Percentiles rank a stretch among this genome's conserved stretches.
Evolutionary conservation across 2,888 invertebrate genomes (phyloP).

Genomic region (Tiliacea citrago): DNA sequence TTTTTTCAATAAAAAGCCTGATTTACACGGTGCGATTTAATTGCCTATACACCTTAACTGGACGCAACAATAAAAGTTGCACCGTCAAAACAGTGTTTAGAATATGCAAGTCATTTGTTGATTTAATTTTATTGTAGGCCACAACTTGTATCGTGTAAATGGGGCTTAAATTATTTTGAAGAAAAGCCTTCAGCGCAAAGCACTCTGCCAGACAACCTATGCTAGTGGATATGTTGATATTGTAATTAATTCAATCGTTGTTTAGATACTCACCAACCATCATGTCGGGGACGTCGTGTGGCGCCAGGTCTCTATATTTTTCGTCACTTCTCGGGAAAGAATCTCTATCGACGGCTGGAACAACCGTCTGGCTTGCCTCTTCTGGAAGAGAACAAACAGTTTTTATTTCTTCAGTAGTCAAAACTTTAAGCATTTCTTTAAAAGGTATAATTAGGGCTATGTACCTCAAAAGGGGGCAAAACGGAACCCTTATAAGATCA

Average conservation of each 20-base stretch:
- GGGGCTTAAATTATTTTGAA: not conserved
- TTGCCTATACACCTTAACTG: not conserved
- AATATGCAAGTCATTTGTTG: not conserved
- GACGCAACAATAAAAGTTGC: not conserved
- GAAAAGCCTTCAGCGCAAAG: not conserved
- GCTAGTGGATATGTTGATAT: not conserved
- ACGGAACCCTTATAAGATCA: too few relatives aligned
- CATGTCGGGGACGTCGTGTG: slow-evolving; percentile 86
- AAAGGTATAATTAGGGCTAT: too few relatives aligned
- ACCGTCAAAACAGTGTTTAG: not conserved
- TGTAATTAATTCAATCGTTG: not conserved
- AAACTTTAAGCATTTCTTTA: not conserved
- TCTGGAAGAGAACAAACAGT: slow-evolving; percentile 73
- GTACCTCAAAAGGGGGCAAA: too few relatives aligned
- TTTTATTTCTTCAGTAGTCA: not conserved
- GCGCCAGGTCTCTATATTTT: slow-evolving; percentile 82
- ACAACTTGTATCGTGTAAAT: not conserved
- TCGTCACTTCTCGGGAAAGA: slow-evolving; percentile 70
- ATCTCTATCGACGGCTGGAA: slow-evolving; percentile 76
- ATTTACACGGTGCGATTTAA: not conserved
- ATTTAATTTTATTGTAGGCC: not conserved
- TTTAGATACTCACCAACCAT: slow-evolving; percentile 83
- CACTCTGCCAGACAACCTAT: not conserved
- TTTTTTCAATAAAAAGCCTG: too few relatives aligned
- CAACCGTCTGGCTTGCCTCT: slow-evolving; percentile 73